A percentile compares a stretch with the other conserved stretches of the same genome.
Evolutionary conservation across 1,140 invertebrate genomes (phyloP).

Genomic region (Macrotrachela quadricornifera): DNA sequence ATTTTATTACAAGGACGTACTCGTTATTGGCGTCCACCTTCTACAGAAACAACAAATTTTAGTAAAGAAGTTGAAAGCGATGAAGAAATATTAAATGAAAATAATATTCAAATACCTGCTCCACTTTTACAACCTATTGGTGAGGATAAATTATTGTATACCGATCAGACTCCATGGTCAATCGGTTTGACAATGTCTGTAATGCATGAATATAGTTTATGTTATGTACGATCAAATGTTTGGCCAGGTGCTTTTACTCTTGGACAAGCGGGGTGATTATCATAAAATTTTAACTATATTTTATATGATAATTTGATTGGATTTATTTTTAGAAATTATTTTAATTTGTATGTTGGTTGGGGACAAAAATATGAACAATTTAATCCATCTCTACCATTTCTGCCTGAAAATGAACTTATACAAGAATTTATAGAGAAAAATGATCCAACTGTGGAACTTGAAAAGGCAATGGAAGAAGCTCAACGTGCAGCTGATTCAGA

Average conservation of each 20-base stretch:
- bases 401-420: constrained; percentile 10
- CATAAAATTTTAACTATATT: too few relatives aligned
- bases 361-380: constrained; percentile 12
- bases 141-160: constrained; percentile 12
- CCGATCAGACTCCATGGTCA: constrained; percentile 12
- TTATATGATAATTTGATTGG: neutral
- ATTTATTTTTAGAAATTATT: constrained; percentile 12
- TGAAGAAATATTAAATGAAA: constrained; percentile 15
- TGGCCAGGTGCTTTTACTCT: constrained; percentile 16
- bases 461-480: constrained; percentile 15
- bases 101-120: constrained; percentile 14
- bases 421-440: constrained; percentile 16
- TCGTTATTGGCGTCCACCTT: constrained; percentile 7
- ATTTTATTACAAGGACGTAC: constrained; percentile 14
- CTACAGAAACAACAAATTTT: neutral
- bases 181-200: constrained; percentile 11
- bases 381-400: constrained; percentile 11
- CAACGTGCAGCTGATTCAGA: neutral
- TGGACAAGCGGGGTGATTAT: too few relatives aligned
- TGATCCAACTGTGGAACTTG: constrained; percentile 15
- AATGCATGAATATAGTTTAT: constrained; percentile 13
- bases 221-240: constrained; percentile 12
- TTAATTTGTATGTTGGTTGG: constrained; percentile 16
- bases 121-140: constrained; percentile 15
- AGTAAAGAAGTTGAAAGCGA: constrained; percentile 12